Evolutionary conservation across 2,888 invertebrate genomes (phyloP).

Genomic region (Oscheius myriophilus): DNA sequence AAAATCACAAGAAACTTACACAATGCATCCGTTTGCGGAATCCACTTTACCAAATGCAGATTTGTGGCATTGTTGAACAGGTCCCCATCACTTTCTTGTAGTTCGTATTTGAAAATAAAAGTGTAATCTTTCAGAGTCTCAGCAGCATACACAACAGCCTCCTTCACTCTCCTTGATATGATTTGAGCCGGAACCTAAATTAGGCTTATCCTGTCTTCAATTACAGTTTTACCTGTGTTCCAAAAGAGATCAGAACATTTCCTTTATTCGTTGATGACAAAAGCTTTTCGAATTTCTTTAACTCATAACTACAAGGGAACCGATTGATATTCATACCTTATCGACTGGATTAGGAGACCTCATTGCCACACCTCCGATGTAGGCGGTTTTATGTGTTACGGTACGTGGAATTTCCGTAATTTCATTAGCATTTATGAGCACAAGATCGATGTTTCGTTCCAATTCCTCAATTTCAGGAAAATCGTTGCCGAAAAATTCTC

Average conservation of each 20-base stretch:
- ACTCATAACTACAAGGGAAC: background rate
- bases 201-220: background rate
- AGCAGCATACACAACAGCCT: slow-evolving; percentile 7
- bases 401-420: slow-evolving; percentile 57
- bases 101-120: slow-evolving; percentile 23
- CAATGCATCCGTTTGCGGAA: slow-evolving; percentile 56
- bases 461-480: slow-evolving; percentile 20
- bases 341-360: slow-evolving; percentile 31
- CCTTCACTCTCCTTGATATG: slow-evolving; percentile 14
- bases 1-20: slow-evolving; percentile 26
- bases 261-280: background rate
- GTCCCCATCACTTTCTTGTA: slow-evolving; percentile 33
- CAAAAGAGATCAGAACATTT: slow-evolving; percentile 21
- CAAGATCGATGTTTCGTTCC: slow-evolving; percentile 17
- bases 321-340: background rate
- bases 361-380: slow-evolving; percentile 58
- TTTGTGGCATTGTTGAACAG: slow-evolving; percentile 43
- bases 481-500: slow-evolving; percentile 21
- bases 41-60: slow-evolving; percentile 49
- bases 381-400: slow-evolving; percentile 49
- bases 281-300: slow-evolving; percentile 1
- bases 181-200: slow-evolving; percentile 14
- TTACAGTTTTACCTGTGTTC: slow-evolving; percentile 13
- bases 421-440: slow-evolving; percentile 61
- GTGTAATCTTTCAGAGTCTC: background rate